A percentile compares a stretch with the other conserved stretches of the same genome.
These are phyloP conservation scores for Lutraria lutraria DNA, from an alignment of 2,888 invertebrate genomes.

Conservation along the genomic window DNA sequence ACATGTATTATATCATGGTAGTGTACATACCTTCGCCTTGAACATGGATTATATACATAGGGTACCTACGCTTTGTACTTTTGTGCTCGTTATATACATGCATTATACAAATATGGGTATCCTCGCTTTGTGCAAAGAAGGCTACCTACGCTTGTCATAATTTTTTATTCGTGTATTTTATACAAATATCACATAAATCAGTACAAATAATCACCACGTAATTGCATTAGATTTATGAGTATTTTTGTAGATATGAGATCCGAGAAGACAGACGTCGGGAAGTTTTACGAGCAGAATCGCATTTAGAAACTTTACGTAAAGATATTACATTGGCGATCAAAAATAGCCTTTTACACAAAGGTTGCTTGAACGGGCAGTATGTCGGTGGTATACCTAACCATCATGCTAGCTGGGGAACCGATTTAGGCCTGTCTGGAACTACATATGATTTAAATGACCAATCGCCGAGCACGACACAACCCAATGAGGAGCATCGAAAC, in stretches of 20 bases:
- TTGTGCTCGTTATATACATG: too few relatives aligned
- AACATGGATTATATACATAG: too few relatives aligned
- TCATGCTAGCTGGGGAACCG: not conserved
- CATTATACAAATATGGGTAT: too few relatives aligned
- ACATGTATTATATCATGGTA: too few relatives aligned
- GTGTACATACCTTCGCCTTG: too few relatives aligned
- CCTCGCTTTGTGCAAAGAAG: too few relatives aligned
- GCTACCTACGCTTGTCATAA: too few relatives aligned
- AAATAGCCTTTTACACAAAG: not conserved
- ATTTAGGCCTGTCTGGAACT: conserved; percentile 21
- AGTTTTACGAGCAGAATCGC: conserved; percentile 86
- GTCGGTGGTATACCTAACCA: not conserved
- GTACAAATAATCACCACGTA: not conserved
- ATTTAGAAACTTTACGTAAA: conserved; percentile 87
- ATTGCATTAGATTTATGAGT: not conserved
- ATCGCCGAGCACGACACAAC: not conserved
- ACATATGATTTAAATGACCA: conserved; percentile 18
- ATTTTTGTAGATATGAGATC: conserved; percentile 87
- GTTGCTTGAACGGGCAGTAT: not conserved
- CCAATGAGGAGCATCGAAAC: conserved; percentile 14
- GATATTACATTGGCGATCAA: conserved; percentile 85
- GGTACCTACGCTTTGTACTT: too few relatives aligned
- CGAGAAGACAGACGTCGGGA: conserved; percentile 88
- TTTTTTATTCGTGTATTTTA: too few relatives aligned
- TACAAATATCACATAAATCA: too few relatives aligned